These are phyloP conservation scores for Drosophila austrosaltans DNA, from an alignment of 2,888 invertebrate species.

Conservation along the genomic window DNA sequence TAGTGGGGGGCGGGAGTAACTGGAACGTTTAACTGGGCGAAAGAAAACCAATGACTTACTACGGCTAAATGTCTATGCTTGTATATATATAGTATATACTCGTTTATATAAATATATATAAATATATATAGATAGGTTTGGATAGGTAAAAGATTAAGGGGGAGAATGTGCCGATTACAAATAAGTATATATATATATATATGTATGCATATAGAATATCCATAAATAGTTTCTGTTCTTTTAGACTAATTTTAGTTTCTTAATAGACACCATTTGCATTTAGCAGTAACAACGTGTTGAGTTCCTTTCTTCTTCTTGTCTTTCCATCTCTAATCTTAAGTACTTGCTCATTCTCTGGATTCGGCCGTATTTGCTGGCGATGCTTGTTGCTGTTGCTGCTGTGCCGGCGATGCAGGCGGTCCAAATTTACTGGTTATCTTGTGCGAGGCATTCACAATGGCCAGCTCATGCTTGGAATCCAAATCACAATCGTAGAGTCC, in stretches of 20 bases:
- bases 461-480: conserved; percentile 84
- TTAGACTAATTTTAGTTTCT: conserved; percentile 35
- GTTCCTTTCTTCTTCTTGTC: conserved; percentile 19
- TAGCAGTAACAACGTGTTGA: conserved; percentile 64
- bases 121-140: conserved; percentile 32
- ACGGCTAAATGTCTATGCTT: conserved; percentile 1
- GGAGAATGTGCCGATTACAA: conserved; percentile 27
- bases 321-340: conserved; percentile 21
- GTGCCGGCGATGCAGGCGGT: conserved; percentile 70
- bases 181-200: conserved; percentile 21
- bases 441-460: conserved; percentile 84
- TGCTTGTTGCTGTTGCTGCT: conserved; percentile 44
- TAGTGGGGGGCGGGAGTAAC: not conserved
- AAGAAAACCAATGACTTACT: conserved; percentile 7
- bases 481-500: conserved; percentile 90
- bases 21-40: conserved; percentile 7
- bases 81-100: not conserved
- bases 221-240: conserved; percentile 34
- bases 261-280: conserved; percentile 72
- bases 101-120: not conserved
- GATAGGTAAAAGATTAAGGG: conserved; percentile 2
- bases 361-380: conserved; percentile 26
- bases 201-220: conserved; percentile 45
- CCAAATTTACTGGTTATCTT: conserved; percentile 84
- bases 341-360: conserved; percentile 14